A percentile compares a stretch with the other conserved stretches of the same genome.
Evolutionary conservation across 2,797 vertebrate genomes (phyloP).

Genomic region (Sebastes miniatus): DNA sequence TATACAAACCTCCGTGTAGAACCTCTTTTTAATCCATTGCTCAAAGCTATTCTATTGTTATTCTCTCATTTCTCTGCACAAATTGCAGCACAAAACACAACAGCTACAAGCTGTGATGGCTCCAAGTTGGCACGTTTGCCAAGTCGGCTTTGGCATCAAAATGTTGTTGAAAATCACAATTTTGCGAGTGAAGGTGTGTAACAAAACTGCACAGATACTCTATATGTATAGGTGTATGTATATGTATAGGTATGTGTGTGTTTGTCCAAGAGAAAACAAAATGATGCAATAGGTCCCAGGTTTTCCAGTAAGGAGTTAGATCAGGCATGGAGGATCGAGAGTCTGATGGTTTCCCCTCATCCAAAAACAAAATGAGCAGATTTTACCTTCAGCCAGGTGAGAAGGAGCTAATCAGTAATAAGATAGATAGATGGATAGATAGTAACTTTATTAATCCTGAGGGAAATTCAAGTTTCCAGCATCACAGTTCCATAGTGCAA

Average conservation of each 20-base stretch:
- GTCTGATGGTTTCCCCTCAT: background rate
- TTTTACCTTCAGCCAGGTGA: background rate
- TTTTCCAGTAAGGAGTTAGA: background rate
- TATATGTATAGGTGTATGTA: no score
- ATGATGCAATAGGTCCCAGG: no score
- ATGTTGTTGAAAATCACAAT: background rate
- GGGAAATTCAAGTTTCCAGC: no score
- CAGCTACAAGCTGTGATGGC: background rate
- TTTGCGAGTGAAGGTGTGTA: background rate
- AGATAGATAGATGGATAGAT: background rate
- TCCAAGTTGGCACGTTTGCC: background rate
- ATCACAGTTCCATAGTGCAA: no score
- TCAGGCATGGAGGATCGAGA: background rate
- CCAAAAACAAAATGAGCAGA: slow-evolving; percentile 7
- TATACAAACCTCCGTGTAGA: background rate
- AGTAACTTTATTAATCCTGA: no score
- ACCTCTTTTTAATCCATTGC: background rate
- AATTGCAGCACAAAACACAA: background rate
- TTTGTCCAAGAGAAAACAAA: background rate
- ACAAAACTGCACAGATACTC: background rate
- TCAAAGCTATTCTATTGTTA: background rate
- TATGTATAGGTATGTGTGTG: no score
- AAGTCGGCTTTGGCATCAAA: background rate
- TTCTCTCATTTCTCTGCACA: background rate
- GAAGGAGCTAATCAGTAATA: slow-evolving; percentile 14